These are phyloP conservation scores for Calvadosia cruxmelitensis DNA, from an alignment of 30 jellyfish, hydroid and myxozoan species.

Conservation along the genomic window DNA sequence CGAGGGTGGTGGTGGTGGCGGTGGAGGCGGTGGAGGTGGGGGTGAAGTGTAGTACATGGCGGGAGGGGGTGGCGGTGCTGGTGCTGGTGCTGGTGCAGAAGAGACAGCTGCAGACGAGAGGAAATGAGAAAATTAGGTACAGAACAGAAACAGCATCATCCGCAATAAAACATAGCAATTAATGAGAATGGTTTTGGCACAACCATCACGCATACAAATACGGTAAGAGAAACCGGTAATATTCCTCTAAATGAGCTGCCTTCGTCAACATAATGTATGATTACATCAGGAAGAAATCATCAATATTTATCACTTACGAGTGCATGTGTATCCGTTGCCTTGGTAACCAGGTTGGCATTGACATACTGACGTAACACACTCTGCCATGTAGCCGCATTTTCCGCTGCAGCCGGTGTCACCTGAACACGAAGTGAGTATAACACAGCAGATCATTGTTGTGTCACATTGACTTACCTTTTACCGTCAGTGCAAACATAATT, in stretches of 20 bases:
- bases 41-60: constrained; percentile 62
- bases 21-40: constrained; percentile 74
- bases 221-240: too few species aligned
- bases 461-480: too few species aligned
- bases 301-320: constrained; percentile 40
- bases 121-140: not conserved
- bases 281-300: too few species aligned
- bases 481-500: too few species aligned
- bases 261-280: too few species aligned
- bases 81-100: constrained; percentile 51
- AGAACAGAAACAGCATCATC: too few species aligned
- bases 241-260: too few species aligned
- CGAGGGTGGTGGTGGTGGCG: constrained; percentile 25
- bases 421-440: constrained; percentile 17
- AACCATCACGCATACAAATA: too few species aligned
- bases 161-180: too few species aligned
- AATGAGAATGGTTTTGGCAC: too few species aligned
- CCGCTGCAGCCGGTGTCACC: constrained; percentile 70
- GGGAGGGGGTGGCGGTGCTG: constrained; percentile 89
- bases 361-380: constrained; percentile 80
- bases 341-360: constrained; percentile 81
- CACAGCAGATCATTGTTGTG: too few species aligned
- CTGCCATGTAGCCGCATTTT: constrained; percentile 78
- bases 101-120: constrained; percentile 31
- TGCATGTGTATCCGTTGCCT: constrained; percentile 84